Conservation (phyloP, 2,113 vertebrate genomes). For the Podiceps cristatus region DNA sequence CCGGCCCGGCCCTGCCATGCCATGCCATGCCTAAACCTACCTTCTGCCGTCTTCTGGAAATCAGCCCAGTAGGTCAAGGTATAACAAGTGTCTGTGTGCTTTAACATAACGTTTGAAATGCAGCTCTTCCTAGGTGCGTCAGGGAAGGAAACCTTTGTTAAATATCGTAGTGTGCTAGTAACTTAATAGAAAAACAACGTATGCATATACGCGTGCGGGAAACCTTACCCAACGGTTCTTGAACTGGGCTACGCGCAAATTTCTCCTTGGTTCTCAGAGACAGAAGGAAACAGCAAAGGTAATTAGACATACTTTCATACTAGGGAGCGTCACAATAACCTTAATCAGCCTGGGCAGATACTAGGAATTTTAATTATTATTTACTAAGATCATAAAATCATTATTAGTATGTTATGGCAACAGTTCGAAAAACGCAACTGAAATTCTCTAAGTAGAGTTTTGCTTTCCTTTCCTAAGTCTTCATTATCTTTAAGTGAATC, state of each 20-base stretch:
- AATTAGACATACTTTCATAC: neutral
- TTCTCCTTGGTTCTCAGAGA: neutral
- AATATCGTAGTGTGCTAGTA: accelerated
- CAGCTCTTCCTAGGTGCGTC: accelerated
- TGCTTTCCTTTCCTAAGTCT: neutral
- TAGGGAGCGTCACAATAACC: neutral
- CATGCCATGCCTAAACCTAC: no score
- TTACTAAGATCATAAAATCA: neutral
- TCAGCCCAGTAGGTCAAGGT: accelerated
- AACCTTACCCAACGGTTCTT: neutral
- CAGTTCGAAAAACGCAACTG: neutral
- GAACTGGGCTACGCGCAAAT: neutral
- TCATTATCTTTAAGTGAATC: neutral
- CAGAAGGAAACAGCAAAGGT: neutral
- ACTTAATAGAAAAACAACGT: neutral
- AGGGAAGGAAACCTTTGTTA: neutral
- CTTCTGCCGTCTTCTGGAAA: accelerated
- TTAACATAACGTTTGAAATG: accelerated
- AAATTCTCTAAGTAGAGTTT: neutral
- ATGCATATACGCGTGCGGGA: accelerated
- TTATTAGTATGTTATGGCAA: neutral
- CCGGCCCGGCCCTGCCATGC: neutral
- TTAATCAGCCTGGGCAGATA: neutral
- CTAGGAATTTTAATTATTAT: neutral
- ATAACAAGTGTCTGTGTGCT: accelerated